Conservation (phyloP, 2,113 vertebrate species). For the Sinocyclocheilus rhinocerous region DNA sequence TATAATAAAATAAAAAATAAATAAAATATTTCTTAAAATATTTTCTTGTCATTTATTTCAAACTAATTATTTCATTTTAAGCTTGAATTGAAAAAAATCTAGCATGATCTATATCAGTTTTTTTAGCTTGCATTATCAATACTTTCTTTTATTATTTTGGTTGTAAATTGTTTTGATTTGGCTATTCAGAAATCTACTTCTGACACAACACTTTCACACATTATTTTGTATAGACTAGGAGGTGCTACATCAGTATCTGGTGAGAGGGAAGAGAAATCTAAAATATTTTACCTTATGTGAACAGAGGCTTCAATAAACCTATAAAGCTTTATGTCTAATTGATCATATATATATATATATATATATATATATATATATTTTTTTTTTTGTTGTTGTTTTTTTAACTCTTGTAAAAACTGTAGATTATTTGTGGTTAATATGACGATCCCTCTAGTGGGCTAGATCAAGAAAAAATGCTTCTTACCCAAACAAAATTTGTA, state of each 20-base stretch:
- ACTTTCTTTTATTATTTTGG: not conserved
- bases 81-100: not conserved
- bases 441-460: not conserved
- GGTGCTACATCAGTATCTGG: not conserved
- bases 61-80: not conserved
- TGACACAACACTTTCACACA: not conserved
- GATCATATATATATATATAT: no score
- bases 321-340: no score
- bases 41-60: slow-evolving; percentile 9
- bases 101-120: not conserved
- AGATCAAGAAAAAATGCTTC: not conserved
- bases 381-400: no score
- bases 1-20: not conserved
- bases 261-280: not conserved
- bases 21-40: not conserved
- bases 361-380: no score
- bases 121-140: not conserved
- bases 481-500: not conserved
- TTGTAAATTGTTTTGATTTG: not conserved
- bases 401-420: not conserved
- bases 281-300: not conserved
- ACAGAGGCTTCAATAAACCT: not conserved
- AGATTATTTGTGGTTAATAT: not conserved
- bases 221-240: not conserved
- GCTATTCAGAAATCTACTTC: not conserved